Evolutionary conservation across 2,888 invertebrate species (phyloP), one percentile per base, ranked within the genome.

Genomic region (Timema cristinae): DNA sequence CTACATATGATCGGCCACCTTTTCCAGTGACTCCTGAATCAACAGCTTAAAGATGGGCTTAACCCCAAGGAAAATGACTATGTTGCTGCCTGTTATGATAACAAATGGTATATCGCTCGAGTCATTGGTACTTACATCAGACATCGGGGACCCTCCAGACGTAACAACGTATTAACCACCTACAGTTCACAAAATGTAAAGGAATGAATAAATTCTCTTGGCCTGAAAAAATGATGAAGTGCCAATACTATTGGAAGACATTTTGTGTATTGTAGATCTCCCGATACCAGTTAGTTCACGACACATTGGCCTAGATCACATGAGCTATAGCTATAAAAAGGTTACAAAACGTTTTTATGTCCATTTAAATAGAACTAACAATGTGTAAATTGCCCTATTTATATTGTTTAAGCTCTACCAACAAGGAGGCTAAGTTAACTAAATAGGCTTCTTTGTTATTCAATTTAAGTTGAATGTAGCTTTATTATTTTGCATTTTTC

Each of bases 201-300:
- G 61, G 61, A 11, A 16, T 61, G 61, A 61, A 61, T 11, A 61
- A 61, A 61, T 61, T 61, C 32, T 61, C 61, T 61, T 61, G 61
- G 61, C 61, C 61, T 16, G 11, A 6, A 15, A 61, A 61, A 61
- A 47, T 61, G 7, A 61, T 15, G 61, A 61, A 61, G 61, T 61
- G 61, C 61, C 61, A 61, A 15, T 16, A 61, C 61, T 61, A 61
- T 11, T 61, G 47, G 61, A 61, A 61, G 61, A 61, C 56, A 32
- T 32, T 32, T 32, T 32, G 32, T 32, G 32, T 4, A 32, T 32
- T 2, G 4, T 32, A 32, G 32, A 32, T 32, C 32, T 4, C 32
- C 32, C 4, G 32, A 32, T 32, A 32, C 32, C 32, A 1, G 1
- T 32, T 32, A 32, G 32, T 32, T 32, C 32, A 32, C 32, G 32